Base-by-base conservation (phyloP, 1,140 invertebrate genomes). In the Hesperophylax magnus region DNA sequence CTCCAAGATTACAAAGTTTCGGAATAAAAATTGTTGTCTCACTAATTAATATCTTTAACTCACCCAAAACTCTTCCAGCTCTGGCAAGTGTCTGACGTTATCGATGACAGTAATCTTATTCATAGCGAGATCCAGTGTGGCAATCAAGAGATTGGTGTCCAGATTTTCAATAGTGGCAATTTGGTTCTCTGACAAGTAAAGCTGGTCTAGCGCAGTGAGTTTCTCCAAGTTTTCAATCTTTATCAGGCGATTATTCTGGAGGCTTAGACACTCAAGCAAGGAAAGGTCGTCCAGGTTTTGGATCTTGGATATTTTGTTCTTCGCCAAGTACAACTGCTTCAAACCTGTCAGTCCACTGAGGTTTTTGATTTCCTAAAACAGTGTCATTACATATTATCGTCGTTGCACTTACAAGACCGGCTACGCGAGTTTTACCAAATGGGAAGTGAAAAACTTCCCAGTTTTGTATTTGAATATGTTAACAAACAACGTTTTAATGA, bases 101-200 rank as follows among this genome's bases (percentile, higher is more conserved):
- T 95, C 92, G 79, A 99, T 94, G 7, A 88, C 90, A 74, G 93
- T 93, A 17, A 99, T 95, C 87, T 94, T 93, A 89, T 99, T 99
- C 69, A 93, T 92, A 0, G 97, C 96, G 82, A 99, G 86, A 91
- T 99, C 98, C 56, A 99, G 90, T 4, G 98, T 98, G 69, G 94
- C 93, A 22, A 99, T 85, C 74, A 93, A 92, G 2, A 89, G 86
- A 85, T 95, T 96, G 56, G 91, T 91, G 2, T 93, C 90, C 79
- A 97, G 87, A 81, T 94, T 93, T 86, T 96, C 94, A 77, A 97
- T 95, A 4, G 86, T 86, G 17, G 92, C 91, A 67, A 99, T 93
- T 60, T 96, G 97, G 92, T 99, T 99, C 88, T 99, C 96, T 20
- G 97, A 98, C 78, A 99, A 86, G 88, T 99, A 99, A 0, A 99